Evolutionary conservation across 1,140 invertebrate genomes (phyloP).

Genomic region (Pissodes strobi): DNA sequence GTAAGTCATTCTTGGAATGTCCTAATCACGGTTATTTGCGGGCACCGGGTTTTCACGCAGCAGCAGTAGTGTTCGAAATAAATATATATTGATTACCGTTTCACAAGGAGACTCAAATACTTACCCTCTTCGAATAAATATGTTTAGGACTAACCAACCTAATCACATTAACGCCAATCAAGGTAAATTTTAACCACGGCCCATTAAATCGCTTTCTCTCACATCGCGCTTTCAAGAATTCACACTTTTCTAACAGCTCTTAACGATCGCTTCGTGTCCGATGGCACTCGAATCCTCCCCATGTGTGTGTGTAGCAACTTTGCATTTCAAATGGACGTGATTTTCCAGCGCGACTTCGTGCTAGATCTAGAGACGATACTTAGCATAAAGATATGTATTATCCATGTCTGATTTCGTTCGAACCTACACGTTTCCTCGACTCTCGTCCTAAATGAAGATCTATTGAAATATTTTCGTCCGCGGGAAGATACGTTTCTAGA

Average conservation of each 20-base stretch:
- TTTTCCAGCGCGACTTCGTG: constrained; percentile 50
- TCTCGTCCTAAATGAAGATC: constrained; percentile 45
- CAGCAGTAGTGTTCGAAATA: no score
- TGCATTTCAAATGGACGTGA: constrained; percentile 52
- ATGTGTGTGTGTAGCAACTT: constrained; percentile 49
- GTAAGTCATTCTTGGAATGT: constrained; percentile 37
- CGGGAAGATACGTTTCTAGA: constrained; percentile 1
- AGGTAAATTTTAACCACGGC: no score
- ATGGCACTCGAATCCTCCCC: no score
- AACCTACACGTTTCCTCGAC: constrained; percentile 38
- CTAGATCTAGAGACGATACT: constrained; percentile 50
- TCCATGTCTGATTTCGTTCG: constrained; percentile 42
- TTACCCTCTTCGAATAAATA: no score
- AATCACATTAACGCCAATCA: no score
- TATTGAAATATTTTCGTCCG: constrained; percentile 37
- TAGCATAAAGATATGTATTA: constrained; percentile 52
- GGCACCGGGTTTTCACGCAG: no score
- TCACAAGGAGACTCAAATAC: no score
- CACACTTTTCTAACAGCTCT: constrained; percentile 24
- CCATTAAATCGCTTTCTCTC: no score
- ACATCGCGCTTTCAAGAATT: no score
- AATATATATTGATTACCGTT: no score
- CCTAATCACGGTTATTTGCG: constrained; percentile 40
- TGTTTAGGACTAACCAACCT: no score
- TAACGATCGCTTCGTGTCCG: constrained; percentile 24